Evolutionary conservation across 2,113 vertebrate genomes (phyloP).

Genomic region (Rattus rattus): DNA sequence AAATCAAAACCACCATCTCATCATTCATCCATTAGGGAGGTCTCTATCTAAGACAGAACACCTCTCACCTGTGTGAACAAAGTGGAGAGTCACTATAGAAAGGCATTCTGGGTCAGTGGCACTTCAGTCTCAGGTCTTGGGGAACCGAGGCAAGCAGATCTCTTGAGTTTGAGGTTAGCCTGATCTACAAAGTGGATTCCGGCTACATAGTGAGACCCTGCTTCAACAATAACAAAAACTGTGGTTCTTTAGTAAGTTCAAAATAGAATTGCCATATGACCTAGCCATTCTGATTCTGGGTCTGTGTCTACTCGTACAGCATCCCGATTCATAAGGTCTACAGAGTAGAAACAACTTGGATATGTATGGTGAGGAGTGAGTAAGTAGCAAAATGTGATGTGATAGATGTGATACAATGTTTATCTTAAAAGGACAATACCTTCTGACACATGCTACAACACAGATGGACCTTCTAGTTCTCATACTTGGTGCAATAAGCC

Average conservation of each 20-base stretch:
- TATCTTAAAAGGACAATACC: background rate
- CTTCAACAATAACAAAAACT: background rate
- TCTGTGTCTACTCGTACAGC: background rate
- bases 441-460: background rate
- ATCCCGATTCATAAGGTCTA: background rate
- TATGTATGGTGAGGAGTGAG: background rate
- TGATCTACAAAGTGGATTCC: background rate
- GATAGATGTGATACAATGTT: background rate
- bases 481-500: background rate
- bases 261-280: constrained; percentile 28
- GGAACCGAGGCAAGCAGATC: background rate
- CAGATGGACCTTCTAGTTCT: background rate
- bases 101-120: background rate
- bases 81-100: background rate
- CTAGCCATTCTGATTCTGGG: background rate
- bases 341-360: background rate
- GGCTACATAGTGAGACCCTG: background rate
- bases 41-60: background rate
- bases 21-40: background rate
- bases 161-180: background rate
- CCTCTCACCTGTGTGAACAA: background rate
- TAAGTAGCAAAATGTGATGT: background rate
- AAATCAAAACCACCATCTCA: constrained; percentile 10
- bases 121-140: background rate
- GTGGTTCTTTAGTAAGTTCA: background rate